These are phyloP conservation scores for Peromyscus attwateri DNA, from an alignment of 2,797 vertebrate species.

Conservation along the genomic window DNA sequence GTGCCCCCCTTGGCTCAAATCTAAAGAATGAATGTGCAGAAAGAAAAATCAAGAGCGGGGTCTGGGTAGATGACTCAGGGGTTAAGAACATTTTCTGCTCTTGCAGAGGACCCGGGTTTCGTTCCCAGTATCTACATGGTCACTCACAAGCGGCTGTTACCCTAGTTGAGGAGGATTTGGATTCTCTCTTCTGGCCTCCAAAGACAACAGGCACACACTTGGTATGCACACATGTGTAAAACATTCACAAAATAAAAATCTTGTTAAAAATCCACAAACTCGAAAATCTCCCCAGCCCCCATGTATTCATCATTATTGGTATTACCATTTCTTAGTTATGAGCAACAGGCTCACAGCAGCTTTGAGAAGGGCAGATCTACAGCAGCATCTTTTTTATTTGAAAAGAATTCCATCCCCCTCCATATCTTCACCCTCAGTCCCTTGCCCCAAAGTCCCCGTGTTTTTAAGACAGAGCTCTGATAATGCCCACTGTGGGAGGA, in stretches of 20 bases:
- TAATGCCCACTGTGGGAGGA: not conserved
- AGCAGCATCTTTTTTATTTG: not conserved
- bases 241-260: not conserved
- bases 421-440: not conserved
- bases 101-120: not conserved
- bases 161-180: not conserved
- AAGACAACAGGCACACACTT: not conserved
- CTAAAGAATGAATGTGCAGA: slow-evolving; percentile 16
- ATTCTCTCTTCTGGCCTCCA: not conserved
- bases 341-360: not conserved
- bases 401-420: not conserved
- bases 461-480: slow-evolving; percentile 58
- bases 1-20: not conserved
- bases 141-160: not conserved
- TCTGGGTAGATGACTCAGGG: not conserved
- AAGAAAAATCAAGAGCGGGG: not conserved
- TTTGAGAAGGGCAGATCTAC: not conserved
- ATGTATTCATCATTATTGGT: slow-evolving; percentile 20
- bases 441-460: not conserved
- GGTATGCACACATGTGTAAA: no score
- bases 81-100: not conserved
- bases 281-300: not conserved
- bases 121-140: not conserved
- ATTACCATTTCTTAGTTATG: not conserved
- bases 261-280: not conserved